Evolutionary conservation across 2,113 vertebrate species (phyloP).

Genomic region (Onychostoma macrolepis): DNA sequence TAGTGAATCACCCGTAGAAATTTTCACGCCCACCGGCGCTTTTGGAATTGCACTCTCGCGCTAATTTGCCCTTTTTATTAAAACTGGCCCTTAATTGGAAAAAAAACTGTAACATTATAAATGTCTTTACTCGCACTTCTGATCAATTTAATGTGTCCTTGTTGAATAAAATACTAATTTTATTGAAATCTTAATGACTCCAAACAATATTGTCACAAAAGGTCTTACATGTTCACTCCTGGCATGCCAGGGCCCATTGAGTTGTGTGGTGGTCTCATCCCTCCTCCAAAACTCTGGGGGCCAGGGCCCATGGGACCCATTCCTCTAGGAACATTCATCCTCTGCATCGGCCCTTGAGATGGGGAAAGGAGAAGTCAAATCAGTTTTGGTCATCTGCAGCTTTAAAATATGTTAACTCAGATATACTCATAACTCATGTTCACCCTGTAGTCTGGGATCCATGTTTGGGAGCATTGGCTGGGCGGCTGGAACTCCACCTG

Average conservation of each 20-base stretch:
- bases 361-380: not conserved
- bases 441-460: slow-evolving; percentile 99
- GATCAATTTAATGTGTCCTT: not conserved
- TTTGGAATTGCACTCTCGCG: too few relatives aligned
- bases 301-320: slow-evolving; percentile 98
- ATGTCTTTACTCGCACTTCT: not conserved
- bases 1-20: too few relatives aligned
- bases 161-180: not conserved
- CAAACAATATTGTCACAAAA: not conserved
- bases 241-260: slow-evolving; percentile 97
- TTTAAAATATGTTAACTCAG: not conserved
- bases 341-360: slow-evolving; percentile 94
- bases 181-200: not conserved
- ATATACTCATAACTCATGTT: slow-evolving; percentile 4
- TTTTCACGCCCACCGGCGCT: too few relatives aligned
- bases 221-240: slow-evolving; percentile 96
- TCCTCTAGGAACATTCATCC: slow-evolving; percentile 96
- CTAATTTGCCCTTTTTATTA: too few relatives aligned
- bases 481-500: slow-evolving; percentile 93
- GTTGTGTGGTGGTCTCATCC: slow-evolving; percentile 99
- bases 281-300: slow-evolving; percentile 96
- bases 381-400: not conserved
- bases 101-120: not conserved
- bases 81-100: too few relatives aligned
- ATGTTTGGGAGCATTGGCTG: slow-evolving; percentile 98